Base-by-base conservation (phyloP, 2,888 invertebrate genomes). In the Galerucella calmariensis region DNA sequence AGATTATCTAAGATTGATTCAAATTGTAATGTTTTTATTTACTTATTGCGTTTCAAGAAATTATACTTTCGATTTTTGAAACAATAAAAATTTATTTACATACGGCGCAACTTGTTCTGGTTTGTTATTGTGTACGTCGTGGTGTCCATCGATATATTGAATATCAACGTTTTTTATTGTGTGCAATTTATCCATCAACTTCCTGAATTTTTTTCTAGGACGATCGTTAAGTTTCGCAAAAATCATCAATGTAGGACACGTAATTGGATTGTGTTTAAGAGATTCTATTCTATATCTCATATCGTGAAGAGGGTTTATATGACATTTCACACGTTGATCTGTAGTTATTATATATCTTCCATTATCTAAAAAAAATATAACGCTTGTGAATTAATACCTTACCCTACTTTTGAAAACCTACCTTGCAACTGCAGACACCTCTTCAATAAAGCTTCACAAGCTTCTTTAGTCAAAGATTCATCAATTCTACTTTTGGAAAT, bases 81-180 rank as follows among this genome's bases (percentile, higher is more conserved):
- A 71, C 44, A 77, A 72, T 68, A 86, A 82, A 83, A 86, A 86
- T 66, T 82, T 79, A 44, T 62, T 78, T 56, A 86, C 78, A 61
- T 81, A 63, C 2, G 84, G 83, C 1, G 88, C 88, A 4, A 92
- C 86, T 10, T 84, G 82, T 75, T 91, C 90, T 0, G 92, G 92
- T 78, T 89, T 82, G 9, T 89, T 90, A 59, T 90, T 89, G 82
- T 93, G 92, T 0, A 92, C 89, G 79, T 93, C 92, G 77, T 93
- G 93, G 56, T 88, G 87, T 0, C 92, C 92, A 0, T 88, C 84
- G 0, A 92, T 89, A 1, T 86, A 1, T 79, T 83, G 72, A 76
- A 86, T 72, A 3, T 58, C 77, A 72, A 85, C 82, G 72, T 83
- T 81, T 69, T 82, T 82, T 70, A 79, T 77, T 46, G 81, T 81